These are phyloP conservation scores for Cephalopterus ornatus DNA, from an alignment of 2,113 vertebrate species.

Conservation along the genomic window DNA sequence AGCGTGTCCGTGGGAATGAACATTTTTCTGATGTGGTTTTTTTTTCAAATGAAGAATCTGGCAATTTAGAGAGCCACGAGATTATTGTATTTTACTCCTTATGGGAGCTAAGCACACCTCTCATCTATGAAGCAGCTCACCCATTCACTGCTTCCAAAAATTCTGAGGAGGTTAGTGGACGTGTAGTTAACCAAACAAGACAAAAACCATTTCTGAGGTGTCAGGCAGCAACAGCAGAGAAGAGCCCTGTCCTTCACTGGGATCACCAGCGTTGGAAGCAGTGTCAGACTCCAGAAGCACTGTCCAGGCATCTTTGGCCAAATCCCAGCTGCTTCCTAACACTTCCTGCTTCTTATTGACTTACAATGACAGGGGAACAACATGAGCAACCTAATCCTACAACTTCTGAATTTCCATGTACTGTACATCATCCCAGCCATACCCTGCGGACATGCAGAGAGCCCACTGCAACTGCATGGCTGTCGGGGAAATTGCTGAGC, in stretches of 20 bases:
- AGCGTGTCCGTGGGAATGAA: neutral
- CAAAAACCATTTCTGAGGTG: neutral
- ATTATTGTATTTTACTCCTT: neutral
- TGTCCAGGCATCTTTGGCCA: neutral
- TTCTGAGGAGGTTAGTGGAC: neutral
- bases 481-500: neutral
- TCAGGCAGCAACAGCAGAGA: neutral
- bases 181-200: neutral
- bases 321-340: neutral
- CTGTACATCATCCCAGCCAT: neutral
- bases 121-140: neutral
- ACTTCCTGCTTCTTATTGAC: neutral
- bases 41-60: neutral
- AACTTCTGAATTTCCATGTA: neutral
- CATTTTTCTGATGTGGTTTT: neutral
- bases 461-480: accelerated
- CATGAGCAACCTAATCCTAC: neutral
- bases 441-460: accelerated
- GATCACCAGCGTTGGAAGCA: accelerated
- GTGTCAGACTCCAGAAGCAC: neutral
- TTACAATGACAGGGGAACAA: neutral
- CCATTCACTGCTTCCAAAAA: neutral
- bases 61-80: neutral
- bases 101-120: neutral
- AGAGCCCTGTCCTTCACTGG: neutral